Evolutionary conservation across 2,797 vertebrate species (phyloP).

Genomic region (Myiotriccus ornatus): DNA sequence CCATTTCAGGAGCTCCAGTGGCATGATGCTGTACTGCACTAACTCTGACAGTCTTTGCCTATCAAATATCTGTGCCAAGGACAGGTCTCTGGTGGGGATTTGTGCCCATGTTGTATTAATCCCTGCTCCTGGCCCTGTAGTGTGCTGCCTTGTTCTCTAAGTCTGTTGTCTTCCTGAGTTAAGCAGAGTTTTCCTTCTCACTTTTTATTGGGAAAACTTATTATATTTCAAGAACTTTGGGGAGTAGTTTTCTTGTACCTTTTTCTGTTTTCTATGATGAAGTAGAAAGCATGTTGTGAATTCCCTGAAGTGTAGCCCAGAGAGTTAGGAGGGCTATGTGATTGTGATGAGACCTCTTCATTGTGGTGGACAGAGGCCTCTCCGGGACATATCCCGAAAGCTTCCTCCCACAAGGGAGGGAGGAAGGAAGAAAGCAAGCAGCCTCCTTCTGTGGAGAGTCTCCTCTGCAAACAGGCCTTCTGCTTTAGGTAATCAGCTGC

Average conservation of each 20-base stretch:
- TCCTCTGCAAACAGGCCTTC: conserved; percentile 33
- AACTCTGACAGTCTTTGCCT: background rate
- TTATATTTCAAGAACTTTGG: background rate
- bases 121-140: background rate
- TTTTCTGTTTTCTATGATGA: background rate
- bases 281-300: background rate
- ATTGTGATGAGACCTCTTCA: background rate
- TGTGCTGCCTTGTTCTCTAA: background rate
- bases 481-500: conserved; percentile 58
- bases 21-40: background rate
- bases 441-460: background rate
- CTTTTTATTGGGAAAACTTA: background rate
- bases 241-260: background rate
- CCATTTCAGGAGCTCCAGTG: background rate
- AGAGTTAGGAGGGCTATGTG: background rate
- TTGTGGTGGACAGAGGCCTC: background rate
- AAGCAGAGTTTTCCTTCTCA: background rate
- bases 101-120: background rate
- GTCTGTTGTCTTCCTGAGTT: background rate
- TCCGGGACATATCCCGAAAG: background rate
- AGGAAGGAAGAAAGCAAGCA: background rate
- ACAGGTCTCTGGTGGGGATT: background rate
- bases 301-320: background rate
- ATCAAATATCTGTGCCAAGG: background rate
- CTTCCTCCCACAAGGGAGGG: background rate